A percentile compares a stretch with the other conserved stretches of the same genome.
Evolutionary conservation across 2,888 invertebrate genomes (phyloP).

Genomic region (Alsophila aescularia): DNA sequence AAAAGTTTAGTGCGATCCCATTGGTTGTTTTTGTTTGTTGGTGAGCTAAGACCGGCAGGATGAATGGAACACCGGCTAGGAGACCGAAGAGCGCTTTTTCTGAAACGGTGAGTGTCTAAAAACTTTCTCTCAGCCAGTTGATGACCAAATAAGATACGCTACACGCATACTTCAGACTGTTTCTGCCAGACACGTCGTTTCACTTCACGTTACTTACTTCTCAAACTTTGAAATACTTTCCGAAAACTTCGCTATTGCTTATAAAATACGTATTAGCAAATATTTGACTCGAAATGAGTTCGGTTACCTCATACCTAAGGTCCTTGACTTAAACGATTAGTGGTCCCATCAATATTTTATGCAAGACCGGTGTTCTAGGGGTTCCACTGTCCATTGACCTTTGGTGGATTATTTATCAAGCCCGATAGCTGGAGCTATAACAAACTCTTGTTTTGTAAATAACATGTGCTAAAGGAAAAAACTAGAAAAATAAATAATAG

Average conservation of each 20-base stretch:
- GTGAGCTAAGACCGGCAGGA: slow-evolving; percentile 59
- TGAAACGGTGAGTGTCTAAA: slow-evolving; percentile 67
- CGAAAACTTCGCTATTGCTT: not conserved
- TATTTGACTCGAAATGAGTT: slow-evolving; percentile 5
- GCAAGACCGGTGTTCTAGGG: not conserved
- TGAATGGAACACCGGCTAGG: slow-evolving; percentile 80
- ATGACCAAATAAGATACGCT: slow-evolving; percentile 36
- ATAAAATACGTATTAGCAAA: not conserved
- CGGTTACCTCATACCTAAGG: not conserved
- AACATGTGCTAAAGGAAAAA: not conserved
- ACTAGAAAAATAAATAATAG: not conserved
- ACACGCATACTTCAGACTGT: slow-evolving; percentile 21
- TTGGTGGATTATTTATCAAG: slow-evolving; percentile 5
- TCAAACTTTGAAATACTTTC: slow-evolving; percentile 5
- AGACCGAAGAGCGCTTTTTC: slow-evolving; percentile 80
- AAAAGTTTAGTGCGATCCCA: slow-evolving; percentile 71
- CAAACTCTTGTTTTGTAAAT: not conserved
- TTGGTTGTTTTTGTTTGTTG: slow-evolving; percentile 68
- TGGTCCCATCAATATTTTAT: slow-evolving; percentile 1
- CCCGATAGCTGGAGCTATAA: not conserved
- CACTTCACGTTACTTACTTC: slow-evolving; percentile 7
- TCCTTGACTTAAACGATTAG: slow-evolving; percentile 13
- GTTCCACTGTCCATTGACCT: slow-evolving; percentile 6
- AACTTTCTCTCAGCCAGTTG: slow-evolving; percentile 36
- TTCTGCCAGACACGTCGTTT: slow-evolving; percentile 10